phyloP scores from a whole-genome alignment of 2,888 invertebrate species.

The Pristionchus exspectatus region DNA sequence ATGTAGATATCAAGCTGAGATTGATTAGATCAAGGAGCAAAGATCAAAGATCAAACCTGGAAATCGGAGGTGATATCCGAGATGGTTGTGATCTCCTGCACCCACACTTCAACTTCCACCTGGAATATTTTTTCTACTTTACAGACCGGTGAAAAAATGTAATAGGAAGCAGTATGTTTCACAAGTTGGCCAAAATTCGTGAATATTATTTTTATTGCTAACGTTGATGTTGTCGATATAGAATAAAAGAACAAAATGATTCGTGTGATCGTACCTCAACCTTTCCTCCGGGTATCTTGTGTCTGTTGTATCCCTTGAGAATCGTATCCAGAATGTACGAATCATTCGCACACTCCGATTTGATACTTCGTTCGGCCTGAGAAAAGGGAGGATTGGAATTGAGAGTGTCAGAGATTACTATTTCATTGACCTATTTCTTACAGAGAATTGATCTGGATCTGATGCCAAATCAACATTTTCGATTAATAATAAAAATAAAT shows the following conservation, averaged over 20 bases:
- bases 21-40: constrained; percentile 43
- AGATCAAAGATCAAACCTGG: constrained; percentile 59
- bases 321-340: constrained; percentile 72
- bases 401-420: background rate
- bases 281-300: constrained; percentile 78
- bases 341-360: constrained; percentile 74
- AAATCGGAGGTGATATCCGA: constrained; percentile 78
- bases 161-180: background rate
- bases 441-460: too few species aligned
- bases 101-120: constrained; percentile 78
- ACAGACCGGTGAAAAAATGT: too few species aligned
- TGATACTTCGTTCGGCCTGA: constrained; percentile 63
- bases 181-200: background rate
- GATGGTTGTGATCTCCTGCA: constrained; percentile 78
- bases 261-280: constrained; percentile 51
- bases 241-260: background rate
- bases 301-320: constrained; percentile 72
- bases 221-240: background rate
- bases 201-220: background rate
- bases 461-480: too few species aligned
- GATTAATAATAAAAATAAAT: too few species aligned
- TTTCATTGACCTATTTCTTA: too few species aligned
- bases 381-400: background rate
- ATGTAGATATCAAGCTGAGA: constrained; percentile 79
- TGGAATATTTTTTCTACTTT: too few species aligned